A percentile compares a stretch with the other conserved stretches of the same genome.
These are phyloP conservation scores for Philantomba maxwellii DNA, from an alignment of 2,113 vertebrate genomes.

Conservation along the genomic window DNA sequence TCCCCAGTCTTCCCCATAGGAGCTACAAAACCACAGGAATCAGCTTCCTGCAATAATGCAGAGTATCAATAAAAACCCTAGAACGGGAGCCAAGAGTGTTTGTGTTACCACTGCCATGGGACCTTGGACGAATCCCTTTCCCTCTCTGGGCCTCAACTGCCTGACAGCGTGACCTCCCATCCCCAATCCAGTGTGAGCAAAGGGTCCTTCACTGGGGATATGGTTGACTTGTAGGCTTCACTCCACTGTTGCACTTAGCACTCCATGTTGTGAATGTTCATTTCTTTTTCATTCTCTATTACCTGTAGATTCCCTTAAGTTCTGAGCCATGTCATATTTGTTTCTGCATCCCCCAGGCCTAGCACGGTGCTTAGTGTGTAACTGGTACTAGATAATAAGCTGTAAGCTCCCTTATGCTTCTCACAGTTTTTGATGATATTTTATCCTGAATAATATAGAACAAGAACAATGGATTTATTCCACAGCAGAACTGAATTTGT, in stretches of 20 bases:
- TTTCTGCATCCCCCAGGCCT: neutral
- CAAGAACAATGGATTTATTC: neutral
- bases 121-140: neutral
- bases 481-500: neutral
- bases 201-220: neutral
- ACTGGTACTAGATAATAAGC: neutral
- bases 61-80: neutral
- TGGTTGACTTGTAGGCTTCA: neutral
- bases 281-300: neutral
- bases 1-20: neutral
- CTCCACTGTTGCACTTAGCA: neutral
- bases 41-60: neutral
- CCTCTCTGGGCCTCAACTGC: neutral
- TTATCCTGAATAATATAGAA: neutral
- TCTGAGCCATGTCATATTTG: neutral
- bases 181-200: neutral
- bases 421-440: neutral
- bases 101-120: neutral
- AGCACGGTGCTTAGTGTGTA: neutral
- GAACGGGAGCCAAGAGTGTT: neutral
- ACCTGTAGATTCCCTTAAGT: neutral
- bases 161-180: neutral
- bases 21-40: neutral
- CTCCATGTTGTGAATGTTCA: neutral
- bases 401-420: neutral